Percentiles rank a stretch among this genome's conserved stretches.
Conservation (phyloP, 92 coral and sea anemone genomes). For the Phymanthus crucifer region DNA sequence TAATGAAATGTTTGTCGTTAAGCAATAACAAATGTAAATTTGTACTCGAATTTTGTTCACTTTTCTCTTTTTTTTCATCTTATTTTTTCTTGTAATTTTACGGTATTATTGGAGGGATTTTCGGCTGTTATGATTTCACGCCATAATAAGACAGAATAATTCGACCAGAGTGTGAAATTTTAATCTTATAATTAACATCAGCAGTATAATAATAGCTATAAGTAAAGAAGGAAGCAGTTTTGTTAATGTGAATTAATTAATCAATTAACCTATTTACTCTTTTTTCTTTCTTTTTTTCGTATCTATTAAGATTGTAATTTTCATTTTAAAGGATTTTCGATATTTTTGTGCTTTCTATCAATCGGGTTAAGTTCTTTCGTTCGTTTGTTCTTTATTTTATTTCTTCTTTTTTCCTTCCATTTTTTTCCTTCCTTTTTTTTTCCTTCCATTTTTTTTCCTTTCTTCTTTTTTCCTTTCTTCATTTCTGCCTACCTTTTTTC, state of each 20-base stretch:
- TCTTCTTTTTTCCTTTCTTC: too few species aligned
- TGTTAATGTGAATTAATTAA: not conserved
- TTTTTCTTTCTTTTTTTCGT: not conserved
- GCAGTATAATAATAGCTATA: not conserved
- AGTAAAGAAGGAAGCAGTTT: not conserved
- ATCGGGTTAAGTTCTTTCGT: too few species aligned
- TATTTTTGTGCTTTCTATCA: too few species aligned
- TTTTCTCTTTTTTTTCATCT: not conserved
- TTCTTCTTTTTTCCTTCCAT: too few species aligned
- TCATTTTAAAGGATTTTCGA: too few species aligned
- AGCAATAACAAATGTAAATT: not conserved
- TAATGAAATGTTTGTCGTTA: not conserved
- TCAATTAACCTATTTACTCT: not conserved
- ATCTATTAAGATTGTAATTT: too few species aligned
- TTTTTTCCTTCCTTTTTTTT: too few species aligned
- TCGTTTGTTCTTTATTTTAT: too few species aligned
- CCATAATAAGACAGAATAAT: not conserved
- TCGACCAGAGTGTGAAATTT: not conserved
- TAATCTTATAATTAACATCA: not conserved
- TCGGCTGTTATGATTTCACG: not conserved
- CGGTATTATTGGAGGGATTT: too few species aligned
- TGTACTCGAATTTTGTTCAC: not conserved
- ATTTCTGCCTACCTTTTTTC: too few species aligned
- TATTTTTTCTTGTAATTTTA: too few species aligned
- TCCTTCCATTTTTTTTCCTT: too few species aligned